Conservation (phyloP, 1,140 invertebrate genomes). For the Phortica variegata region DNA sequence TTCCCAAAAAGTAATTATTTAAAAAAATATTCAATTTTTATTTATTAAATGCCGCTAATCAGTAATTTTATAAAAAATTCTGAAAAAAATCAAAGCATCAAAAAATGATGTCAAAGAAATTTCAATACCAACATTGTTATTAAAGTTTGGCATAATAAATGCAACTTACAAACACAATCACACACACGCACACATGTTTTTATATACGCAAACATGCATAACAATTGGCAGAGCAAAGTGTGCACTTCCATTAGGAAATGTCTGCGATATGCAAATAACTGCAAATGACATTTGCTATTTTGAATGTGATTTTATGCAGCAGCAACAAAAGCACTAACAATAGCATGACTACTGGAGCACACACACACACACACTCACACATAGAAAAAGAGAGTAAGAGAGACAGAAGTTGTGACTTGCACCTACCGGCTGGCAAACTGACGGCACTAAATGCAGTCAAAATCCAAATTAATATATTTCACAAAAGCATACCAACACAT, state of each 20-base stretch:
- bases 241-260: no score
- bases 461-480: no score
- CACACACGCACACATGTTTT: not conserved
- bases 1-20: no score
- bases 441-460: not conserved
- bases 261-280: slow-evolving; percentile 20
- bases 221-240: slow-evolving; percentile 41
- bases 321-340: no score
- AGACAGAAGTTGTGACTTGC: not conserved
- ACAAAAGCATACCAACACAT: no score
- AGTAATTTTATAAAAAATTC: not conserved
- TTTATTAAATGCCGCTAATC: not conserved
- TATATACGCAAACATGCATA: slow-evolving; percentile 26
- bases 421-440: slow-evolving; percentile 4
- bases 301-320: no score
- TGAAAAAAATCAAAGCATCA: not conserved
- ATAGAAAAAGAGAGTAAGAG: not conserved
- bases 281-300: slow-evolving; percentile 34
- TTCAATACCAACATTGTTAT: not conserved
- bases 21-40: not conserved
- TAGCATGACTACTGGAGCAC: slow-evolving; percentile 30
- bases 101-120: not conserved
- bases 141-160: not conserved
- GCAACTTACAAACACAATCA: not conserved
- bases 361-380: slow-evolving; percentile 3